These are phyloP conservation scores for Rhinoderma darwinii DNA, from an alignment of 2,113 vertebrate genomes.

Conservation along the genomic window DNA sequence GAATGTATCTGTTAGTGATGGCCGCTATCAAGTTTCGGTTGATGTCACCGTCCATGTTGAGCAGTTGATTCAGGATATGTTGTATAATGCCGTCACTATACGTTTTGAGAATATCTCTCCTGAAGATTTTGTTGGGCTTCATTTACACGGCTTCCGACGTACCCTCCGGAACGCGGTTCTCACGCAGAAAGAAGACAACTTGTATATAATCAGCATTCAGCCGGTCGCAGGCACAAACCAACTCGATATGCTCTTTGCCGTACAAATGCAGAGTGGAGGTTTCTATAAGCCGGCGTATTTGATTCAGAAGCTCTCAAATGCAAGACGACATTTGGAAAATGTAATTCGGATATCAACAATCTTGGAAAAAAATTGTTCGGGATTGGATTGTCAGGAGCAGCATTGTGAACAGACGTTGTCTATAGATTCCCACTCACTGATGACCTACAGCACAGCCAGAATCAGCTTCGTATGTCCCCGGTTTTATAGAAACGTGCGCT, in stretches of 20 bases:
- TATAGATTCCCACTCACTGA: conserved; percentile 89
- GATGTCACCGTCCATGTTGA: conserved; percentile 88
- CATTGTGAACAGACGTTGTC: conserved; percentile 90
- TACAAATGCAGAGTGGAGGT: conserved; percentile 80
- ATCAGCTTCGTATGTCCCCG: conserved; percentile 95
- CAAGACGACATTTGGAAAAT: conserved; percentile 87
- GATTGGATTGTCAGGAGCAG: conserved; percentile 90
- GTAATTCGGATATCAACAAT: conserved; percentile 89
- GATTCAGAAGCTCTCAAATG: conserved; percentile 91
- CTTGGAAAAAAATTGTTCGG: conserved; percentile 95
- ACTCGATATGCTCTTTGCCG: conserved; percentile 92
- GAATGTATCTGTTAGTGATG: conserved; percentile 92
- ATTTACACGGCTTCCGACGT: conserved; percentile 84
- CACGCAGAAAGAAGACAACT: conserved; percentile 83
- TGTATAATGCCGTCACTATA: conserved; percentile 90
- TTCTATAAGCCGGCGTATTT: conserved; percentile 94
- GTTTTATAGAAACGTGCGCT: conserved; percentile 89
- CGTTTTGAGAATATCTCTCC: conserved; percentile 92
- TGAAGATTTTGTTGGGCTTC: conserved; percentile 88
- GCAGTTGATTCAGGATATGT: conserved; percentile 85
- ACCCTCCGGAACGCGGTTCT: conserved; percentile 80
- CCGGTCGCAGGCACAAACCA: conserved; percentile 85
- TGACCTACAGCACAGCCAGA: conserved; percentile 90
- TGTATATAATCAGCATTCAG: conserved; percentile 94
- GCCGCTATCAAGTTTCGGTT: conserved; percentile 90